Evolutionary conservation across 2,888 invertebrate genomes (phyloP).

Genomic region (Tolmerus cingulatus): DNA sequence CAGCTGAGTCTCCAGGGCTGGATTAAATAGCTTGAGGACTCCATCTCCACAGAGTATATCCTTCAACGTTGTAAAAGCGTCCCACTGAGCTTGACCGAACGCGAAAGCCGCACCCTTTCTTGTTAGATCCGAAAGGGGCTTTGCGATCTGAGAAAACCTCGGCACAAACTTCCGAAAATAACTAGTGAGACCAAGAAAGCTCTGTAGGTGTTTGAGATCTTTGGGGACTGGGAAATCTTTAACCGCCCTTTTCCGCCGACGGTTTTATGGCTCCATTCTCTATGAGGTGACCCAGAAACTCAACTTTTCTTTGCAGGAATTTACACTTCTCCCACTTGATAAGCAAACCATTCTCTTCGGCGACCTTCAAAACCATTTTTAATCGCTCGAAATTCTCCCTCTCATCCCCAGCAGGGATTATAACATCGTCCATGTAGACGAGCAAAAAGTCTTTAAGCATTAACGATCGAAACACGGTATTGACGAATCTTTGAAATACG

Average conservation of each 20-base stretch:
- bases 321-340: constrained; percentile 46
- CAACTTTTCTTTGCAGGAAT: constrained; percentile 40
- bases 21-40: background rate
- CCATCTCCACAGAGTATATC: background rate
- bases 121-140: background rate
- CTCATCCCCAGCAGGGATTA: background rate
- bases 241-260: constrained; percentile 39
- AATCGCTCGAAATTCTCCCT: background rate
- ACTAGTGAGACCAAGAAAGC: constrained; percentile 42
- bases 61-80: background rate
- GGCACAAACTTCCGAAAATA: constrained; percentile 44
- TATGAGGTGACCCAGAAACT: constrained; percentile 45
- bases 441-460: background rate
- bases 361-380: background rate
- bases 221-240: constrained; percentile 22
- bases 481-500: background rate
- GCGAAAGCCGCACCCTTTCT: background rate
- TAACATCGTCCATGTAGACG: background rate
- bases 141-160: background rate
- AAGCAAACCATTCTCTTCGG: constrained; percentile 32
- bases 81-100: background rate
- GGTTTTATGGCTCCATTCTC: constrained; percentile 36
- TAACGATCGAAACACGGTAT: background rate
- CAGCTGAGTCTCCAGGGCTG: background rate
- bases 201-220: constrained; percentile 40